Conservation (phyloP, 2,113 vertebrate species). For the Perognathus longimembris region DNA sequence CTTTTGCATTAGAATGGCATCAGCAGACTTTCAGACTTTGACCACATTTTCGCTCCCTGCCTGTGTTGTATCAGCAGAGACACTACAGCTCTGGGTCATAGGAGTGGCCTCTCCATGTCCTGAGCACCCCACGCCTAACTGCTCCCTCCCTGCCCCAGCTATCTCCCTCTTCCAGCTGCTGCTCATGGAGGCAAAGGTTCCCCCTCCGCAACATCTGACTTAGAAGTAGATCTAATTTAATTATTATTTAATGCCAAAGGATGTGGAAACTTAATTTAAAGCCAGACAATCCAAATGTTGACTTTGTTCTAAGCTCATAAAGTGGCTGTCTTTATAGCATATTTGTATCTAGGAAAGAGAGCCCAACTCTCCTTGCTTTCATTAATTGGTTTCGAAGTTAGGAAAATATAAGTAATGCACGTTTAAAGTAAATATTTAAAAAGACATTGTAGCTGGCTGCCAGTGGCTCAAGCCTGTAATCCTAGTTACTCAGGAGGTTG, state of each 20-base stretch:
- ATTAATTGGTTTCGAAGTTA: slow-evolving; percentile 19
- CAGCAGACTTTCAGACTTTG: fast-evolving
- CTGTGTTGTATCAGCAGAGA: background rate
- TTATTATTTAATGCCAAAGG: slow-evolving; percentile 23
- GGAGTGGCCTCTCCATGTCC: no score
- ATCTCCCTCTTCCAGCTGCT: background rate
- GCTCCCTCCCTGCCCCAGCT: no score
- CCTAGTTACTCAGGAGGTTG: no score
- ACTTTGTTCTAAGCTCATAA: slow-evolving; percentile 26
- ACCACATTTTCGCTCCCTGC: background rate
- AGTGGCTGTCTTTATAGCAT: background rate
- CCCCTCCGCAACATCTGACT: background rate
- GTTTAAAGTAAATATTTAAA: background rate
- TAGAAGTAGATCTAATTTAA: slow-evolving; percentile 6
- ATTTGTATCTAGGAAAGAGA: background rate
- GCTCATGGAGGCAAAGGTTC: background rate
- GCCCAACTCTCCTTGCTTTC: background rate
- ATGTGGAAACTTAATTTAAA: slow-evolving; percentile 62
- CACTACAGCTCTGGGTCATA: background rate
- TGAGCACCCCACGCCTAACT: fast-evolving
- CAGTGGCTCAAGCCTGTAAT: no score
- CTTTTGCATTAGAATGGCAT: background rate
- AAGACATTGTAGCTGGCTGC: background rate
- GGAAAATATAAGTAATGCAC: background rate
- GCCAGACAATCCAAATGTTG: slow-evolving; percentile 22